These are phyloP conservation scores for Indicator indicator DNA, from an alignment of 2,113 vertebrate species.

Conservation along the genomic window DNA sequence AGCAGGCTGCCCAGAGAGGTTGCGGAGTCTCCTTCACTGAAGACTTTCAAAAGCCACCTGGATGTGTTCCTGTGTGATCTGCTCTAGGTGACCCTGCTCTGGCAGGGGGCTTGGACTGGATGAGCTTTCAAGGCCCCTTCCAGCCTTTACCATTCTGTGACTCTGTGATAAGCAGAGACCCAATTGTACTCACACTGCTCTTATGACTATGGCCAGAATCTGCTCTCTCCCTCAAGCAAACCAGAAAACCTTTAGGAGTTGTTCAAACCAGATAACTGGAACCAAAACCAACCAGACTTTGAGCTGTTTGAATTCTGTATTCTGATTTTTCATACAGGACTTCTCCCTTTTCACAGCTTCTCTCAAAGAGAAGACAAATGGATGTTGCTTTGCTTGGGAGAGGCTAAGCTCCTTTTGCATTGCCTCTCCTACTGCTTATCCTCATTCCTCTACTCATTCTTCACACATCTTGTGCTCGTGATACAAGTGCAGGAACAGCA, in stretches of 20 bases:
- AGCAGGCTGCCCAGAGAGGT: too few relatives aligned
- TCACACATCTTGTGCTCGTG: constrained; percentile 1
- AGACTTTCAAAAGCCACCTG: too few relatives aligned
- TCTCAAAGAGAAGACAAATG: background rate
- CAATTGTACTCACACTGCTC: background rate
- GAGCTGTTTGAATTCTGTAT: background rate
- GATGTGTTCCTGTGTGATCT: too few relatives aligned
- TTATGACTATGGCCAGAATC: background rate
- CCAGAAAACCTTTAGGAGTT: background rate
- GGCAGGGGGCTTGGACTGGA: too few relatives aligned
- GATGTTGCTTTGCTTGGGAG: background rate
- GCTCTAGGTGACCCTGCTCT: too few relatives aligned
- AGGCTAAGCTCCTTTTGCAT: background rate
- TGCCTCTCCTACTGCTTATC: constrained; percentile 25
- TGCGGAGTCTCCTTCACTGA: too few relatives aligned
- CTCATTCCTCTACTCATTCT: constrained; percentile 31
- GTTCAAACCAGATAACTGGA: background rate
- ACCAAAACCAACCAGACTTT: background rate
- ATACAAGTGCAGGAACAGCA: constrained; percentile 9
- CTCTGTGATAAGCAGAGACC: background rate
- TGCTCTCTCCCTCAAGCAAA: background rate
- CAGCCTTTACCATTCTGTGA: too few relatives aligned
- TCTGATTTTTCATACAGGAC: background rate
- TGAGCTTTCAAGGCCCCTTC: too few relatives aligned
- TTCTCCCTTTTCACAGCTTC: background rate